These are phyloP conservation scores for Gephyroberyx darwinii DNA, from an alignment of 2,797 vertebrate species.

Conservation along the genomic window DNA sequence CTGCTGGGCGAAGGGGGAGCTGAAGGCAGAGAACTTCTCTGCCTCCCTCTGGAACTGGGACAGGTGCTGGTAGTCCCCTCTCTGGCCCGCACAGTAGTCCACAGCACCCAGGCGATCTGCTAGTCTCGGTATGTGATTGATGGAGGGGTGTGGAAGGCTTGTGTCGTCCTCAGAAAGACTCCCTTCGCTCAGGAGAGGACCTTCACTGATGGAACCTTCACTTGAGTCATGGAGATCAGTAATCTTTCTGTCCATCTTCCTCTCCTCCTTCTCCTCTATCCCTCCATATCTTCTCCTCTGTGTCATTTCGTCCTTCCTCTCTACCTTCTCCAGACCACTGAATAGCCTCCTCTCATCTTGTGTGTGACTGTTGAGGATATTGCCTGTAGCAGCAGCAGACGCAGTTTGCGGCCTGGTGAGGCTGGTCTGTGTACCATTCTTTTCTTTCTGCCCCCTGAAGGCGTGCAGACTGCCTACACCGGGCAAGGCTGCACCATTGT, in stretches of 20 bases:
- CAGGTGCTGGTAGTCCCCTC: slow-evolving; percentile 79
- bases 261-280: slow-evolving; percentile 19
- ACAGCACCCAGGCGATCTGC: slow-evolving; percentile 74
- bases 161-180: slow-evolving; percentile 88
- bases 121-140: slow-evolving; percentile 59
- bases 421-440: slow-evolving; percentile 59
- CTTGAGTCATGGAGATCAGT: slow-evolving; percentile 80
- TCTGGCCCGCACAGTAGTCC: slow-evolving; percentile 79
- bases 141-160: slow-evolving; percentile 75
- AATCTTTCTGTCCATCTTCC: not conserved
- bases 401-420: slow-evolving; percentile 43
- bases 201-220: slow-evolving; percentile 91
- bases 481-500: slow-evolving; percentile 82
- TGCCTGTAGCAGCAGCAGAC: slow-evolving; percentile 24
- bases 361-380: slow-evolving; percentile 33
- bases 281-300: slow-evolving; percentile 28
- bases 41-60: slow-evolving; percentile 91
- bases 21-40: slow-evolving; percentile 80
- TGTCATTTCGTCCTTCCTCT: slow-evolving; percentile 32
- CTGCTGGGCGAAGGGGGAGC: slow-evolving; percentile 60
- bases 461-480: slow-evolving; percentile 84
- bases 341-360: slow-evolving; percentile 34
- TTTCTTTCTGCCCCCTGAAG: slow-evolving; percentile 77
- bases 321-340: slow-evolving; percentile 49
- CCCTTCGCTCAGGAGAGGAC: slow-evolving; percentile 90